Evolutionary conservation across 2,888 invertebrate species (phyloP), one percentile per base, ranked within the genome.

Genomic region (Ephialtes manifestator): DNA sequence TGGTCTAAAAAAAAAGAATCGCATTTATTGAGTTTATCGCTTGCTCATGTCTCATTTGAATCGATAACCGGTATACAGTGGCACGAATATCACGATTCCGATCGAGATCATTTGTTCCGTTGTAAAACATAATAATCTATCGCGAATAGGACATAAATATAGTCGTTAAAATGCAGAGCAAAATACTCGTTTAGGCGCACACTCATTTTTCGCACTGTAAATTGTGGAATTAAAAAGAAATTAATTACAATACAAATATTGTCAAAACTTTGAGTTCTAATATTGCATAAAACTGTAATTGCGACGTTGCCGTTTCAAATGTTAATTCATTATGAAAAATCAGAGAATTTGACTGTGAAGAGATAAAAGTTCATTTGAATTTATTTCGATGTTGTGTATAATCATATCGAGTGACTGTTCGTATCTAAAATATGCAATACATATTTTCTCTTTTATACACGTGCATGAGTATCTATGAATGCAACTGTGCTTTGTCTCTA

Each of bases 51-150:
- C 11, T 60, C 63, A 63, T 18, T 39, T n/a, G 18, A 63, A 18
- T 2, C 8, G n/a, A 63, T n/a, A n/a, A 35, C 35, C 31, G 31
- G 31, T 60, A 31, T 60, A 15, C 35, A n/a, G 3, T 7, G 35
- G 31, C 8, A 39, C n/a, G 63, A 63, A 63, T 39, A 63, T 8
- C n/a, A 63, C n/a, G 10, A 63, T 35, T 63, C 18, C 8, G n/a
- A 13, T 35, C 20, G 24, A 68, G 28, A 7, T 18, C 58, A 79
- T 83, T 79, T 35, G 43, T 39, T 53, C 63, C 11, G 70, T 48
- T 46, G 78, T 68, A 74, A 78, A 67, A 74, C 58, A 70, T 65
- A 7, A 65, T 82, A 67, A 83, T 78, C 68, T 78, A 74, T 60
- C 67, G 68, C 43, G 74, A 78, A 46, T 70, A 58, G 51, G n/a